Evolutionary conservation across 1,140 invertebrate genomes (phyloP), one percentile per base, ranked within the genome.

Genomic region (Drosophila trapezifrons): DNA sequence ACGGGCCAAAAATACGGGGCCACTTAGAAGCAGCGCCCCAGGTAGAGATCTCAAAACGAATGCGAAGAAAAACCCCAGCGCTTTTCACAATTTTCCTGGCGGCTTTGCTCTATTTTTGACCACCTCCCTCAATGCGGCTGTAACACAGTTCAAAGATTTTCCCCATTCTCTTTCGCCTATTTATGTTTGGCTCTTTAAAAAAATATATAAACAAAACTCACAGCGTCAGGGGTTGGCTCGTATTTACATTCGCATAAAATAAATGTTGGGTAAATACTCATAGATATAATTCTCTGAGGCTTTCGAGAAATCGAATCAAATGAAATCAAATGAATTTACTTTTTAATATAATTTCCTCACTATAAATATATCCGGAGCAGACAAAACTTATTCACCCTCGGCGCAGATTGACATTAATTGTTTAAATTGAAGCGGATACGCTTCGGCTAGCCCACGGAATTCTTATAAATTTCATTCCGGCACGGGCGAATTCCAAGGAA

Each of bases 371-470:
- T 51, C 51, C 63, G 46, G 42, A 54, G 54, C 49, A 72, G 69
- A 22, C 55, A 42, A 57, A 72, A 87, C 71, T 82, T 79, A 86
- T 87, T 79, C 65, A 56, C 64, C 35, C 22, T 37, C 32, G 29
- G 63, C 43, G 76, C 38, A 66, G 84, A 72, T 83, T 87, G 83
- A 89, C 84, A 89, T 80, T 89, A 87, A 87, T 87, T 87, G 83
- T 87, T 83, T 55, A 77, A 83, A 87, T 87, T 85, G 75, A 74
- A 55, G 38, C 69, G 74, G 49, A 64, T 63, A 35, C 58, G 67
- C 13, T 9, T 20, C 9, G 62, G 22, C 38, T 27, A 49, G 46
- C 22, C 29, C 27, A 12, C n/a, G 35, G 13, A 70, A 69, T 47
- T 38, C 64, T 46, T 56, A 66, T 66, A 69, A 57, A 70, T 71